A percentile compares a stretch with the other conserved stretches of the same genome.
Conservation (phyloP, 2,888 invertebrate species). For the Carabus problematicus region DNA sequence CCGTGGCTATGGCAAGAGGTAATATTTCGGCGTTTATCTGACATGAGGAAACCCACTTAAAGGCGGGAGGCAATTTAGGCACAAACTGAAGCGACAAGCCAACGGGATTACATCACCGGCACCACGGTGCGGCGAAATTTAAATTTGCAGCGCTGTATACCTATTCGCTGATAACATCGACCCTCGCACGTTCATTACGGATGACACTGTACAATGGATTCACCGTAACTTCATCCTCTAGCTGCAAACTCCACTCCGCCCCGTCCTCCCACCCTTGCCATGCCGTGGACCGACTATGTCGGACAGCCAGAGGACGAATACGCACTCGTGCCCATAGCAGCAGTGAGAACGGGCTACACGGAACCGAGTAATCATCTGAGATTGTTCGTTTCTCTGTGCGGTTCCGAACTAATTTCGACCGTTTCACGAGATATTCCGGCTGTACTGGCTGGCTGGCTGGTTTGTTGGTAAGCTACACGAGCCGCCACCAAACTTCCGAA, state of each 20-base stretch:
- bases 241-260: neutral
- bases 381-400: slow-evolving; percentile 4
- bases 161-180: slow-evolving; percentile 12
- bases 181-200: neutral
- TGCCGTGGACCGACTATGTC: neutral
- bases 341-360: neutral
- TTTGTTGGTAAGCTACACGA: too few relatives aligned
- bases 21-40: slow-evolving; percentile 28
- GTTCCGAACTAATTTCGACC: neutral
- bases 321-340: neutral
- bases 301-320: neutral
- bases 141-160: slow-evolving; percentile 12
- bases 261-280: neutral
- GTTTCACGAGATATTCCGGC: too few relatives aligned
- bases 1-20: slow-evolving; percentile 2
- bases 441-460: too few relatives aligned
- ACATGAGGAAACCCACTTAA: slow-evolving; percentile 20
- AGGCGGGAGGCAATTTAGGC: slow-evolving; percentile 16
- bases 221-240: neutral
- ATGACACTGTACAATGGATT: slow-evolving; percentile 8
- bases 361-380: slow-evolving; percentile 7
- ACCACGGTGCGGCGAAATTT: slow-evolving; percentile 1
- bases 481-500: too few relatives aligned
- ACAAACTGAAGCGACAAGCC: slow-evolving; percentile 18
- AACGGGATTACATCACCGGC: slow-evolving; percentile 15